phyloP scores from a whole-genome alignment of 2,888 invertebrate genomes.

The Allacma fusca region DNA sequence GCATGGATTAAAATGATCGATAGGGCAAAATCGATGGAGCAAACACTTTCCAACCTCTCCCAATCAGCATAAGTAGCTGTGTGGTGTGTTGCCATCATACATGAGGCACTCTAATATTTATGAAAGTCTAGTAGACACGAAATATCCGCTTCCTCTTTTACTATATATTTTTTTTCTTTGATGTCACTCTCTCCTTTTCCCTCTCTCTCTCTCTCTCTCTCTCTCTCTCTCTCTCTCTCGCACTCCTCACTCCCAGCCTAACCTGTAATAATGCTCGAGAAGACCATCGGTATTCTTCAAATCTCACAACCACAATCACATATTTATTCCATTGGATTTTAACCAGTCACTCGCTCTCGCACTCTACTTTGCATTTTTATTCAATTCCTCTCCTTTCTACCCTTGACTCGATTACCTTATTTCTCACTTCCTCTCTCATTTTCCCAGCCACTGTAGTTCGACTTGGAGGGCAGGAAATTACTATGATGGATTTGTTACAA shows the following conservation, averaged over 20 bases:
- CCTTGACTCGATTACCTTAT: too few species aligned
- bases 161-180: constrained; percentile 21
- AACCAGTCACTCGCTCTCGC: background rate
- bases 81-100: constrained; percentile 36
- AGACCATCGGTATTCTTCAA: constrained; percentile 2
- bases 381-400: background rate
- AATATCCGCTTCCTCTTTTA: constrained; percentile 32
- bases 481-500: background rate
- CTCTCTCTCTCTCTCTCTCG: background rate
- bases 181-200: background rate
- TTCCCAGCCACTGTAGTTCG: background rate
- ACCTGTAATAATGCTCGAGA: background rate
- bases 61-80: constrained; percentile 42
- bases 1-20: constrained; percentile 44
- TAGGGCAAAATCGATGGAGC: constrained; percentile 44
- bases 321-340: constrained; percentile 1
- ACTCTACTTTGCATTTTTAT: background rate
- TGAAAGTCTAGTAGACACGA: constrained; percentile 43
- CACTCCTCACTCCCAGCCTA: background rate
- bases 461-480: background rate
- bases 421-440: too few species aligned
- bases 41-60: constrained; percentile 41
- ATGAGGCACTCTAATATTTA: constrained; percentile 33
- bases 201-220: constrained; percentile 9
- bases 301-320: background rate